Base-by-base conservation (phyloP, 2,888 invertebrate genomes). In the Baronia brevicornis region DNA sequence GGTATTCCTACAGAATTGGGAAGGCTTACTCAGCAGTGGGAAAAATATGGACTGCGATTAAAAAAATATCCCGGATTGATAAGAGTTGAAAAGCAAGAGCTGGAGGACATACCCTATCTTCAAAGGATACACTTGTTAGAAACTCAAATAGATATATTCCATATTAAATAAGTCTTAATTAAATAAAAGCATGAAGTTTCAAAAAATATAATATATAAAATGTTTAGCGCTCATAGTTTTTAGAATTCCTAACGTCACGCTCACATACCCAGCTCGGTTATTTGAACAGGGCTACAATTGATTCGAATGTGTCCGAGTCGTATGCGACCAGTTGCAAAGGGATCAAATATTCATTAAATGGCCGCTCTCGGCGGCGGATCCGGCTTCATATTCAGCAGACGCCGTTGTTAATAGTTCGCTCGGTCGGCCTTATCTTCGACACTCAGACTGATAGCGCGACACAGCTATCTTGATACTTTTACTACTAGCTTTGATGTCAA, bases 281-380 rank as follows among this genome's bases (percentile, higher is more conserved):
- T 46, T 43, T 48, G 37, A 21, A 43, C 44, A 43, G 43, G 40
- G 43, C 43, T 49, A 54, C 63, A 71, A 73, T 72, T 71, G 70
- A 69, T 67, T 67, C 60, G 51, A 66, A 71, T 64, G 58, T 63
- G 56, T 60, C 54, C 47, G 38, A 39, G 48, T 43, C 49, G 53
- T 45, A 46, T 43, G 51, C 54, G 52, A 55, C 54, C 54, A 60
- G 56, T 54, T 64, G 62, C 63, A 61, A 58, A 51, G 50, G 51
- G 57, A 67, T 73, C 67, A 66, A 77, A 73, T 72, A 74, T 75
- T 77, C 74, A 77, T 77, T 74, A 71, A 66, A 70, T 59, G 57
- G 63, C 60, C 56, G 47, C 55, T 49, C 54, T 55, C 46, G 51
- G 51, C 48, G 50, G 51, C 45, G 53, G 58, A 53, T 44, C 56